phyloP scores from a whole-genome alignment of 2,888 invertebrate genomes.

The Agonum fuliginosum region DNA sequence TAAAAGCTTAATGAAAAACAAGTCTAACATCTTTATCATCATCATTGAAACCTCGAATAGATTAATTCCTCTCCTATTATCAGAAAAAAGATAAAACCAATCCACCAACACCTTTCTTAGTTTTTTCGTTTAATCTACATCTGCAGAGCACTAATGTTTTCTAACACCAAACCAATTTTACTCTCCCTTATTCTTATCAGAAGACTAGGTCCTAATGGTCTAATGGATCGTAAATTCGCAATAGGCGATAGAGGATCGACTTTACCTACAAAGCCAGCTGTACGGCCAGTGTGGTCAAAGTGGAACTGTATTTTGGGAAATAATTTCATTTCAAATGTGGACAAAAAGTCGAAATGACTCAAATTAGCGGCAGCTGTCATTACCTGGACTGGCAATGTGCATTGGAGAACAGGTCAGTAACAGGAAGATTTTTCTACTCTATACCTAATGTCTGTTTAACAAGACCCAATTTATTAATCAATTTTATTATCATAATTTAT shows the following conservation, averaged over 20 bases:
- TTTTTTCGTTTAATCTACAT: neutral
- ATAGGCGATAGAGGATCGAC: neutral
- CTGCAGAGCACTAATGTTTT: neutral
- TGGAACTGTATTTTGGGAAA: constrained; percentile 3
- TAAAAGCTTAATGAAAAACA: too few relatives aligned
- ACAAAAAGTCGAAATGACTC: constrained; percentile 30
- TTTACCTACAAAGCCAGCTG: constrained; percentile 18
- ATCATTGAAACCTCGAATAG: too few relatives aligned
- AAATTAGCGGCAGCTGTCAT: constrained; percentile 37
- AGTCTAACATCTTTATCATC: too few relatives aligned
- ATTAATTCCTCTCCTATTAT: too few relatives aligned
- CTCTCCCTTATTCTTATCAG: neutral
- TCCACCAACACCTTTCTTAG: constrained; percentile 4
- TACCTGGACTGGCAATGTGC: constrained; percentile 15
- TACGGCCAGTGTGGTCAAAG: neutral
- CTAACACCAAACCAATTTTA: neutral
- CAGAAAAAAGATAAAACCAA: too few relatives aligned
- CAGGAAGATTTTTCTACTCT: neutral
- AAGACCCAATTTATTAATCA: neutral
- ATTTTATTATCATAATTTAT: neutral
- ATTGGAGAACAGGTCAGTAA: neutral
- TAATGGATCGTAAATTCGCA: constrained; percentile 25
- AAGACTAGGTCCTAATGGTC: neutral
- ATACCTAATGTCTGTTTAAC: neutral
- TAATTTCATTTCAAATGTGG: constrained; percentile 18